Evolutionary conservation across 1,140 invertebrate species (phyloP), one percentile per base, ranked within the genome.

Genomic region (Cepaea nemoralis): DNA sequence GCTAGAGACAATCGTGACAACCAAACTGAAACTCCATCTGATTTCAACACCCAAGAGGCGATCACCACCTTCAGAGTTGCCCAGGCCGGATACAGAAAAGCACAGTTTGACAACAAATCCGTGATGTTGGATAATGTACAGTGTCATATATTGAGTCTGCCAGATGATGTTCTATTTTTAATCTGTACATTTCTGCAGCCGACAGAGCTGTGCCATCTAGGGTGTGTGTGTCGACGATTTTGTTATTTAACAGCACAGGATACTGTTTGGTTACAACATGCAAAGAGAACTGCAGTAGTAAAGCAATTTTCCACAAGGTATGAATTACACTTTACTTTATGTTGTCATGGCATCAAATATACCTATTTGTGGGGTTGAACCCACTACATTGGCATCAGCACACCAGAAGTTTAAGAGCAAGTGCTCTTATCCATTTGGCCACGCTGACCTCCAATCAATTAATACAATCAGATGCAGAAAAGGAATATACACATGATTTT

Each of bases 141-240:
- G n/a, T 59, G 24, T n/a, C 14, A 12, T 12, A 35, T 86, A 79
- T 73, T 69, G 19, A 63, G 82, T 50, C 69, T 88, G 37, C 87
- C 87, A 70, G 87, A 87, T 81, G 88, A 88, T 80, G 83, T 88
- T 10, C 66, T 88, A n/a, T 86, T 78, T 77, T 12, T 82, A 0
- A 86, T 89, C 22, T 85, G 88, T 14, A 71, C 67, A n/a, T 88
- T 84, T 70, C 82, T 86, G 35, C 83, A 84, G 59, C 83, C 84
- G 6, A 79, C 77, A 77, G 79, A 79, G 19, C 79, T 89, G 16
- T 84, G 86, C 27, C 71, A 73, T 48, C 31, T 89, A 12, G 83
- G 83, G 77, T 76, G 69, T 67, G 86, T 85, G 16, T 87, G 87
- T 77, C 55, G 66, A 55, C 77, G 83, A 24, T 85, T 88, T 45